phyloP scores from a whole-genome alignment of 1,140 invertebrate species.

The Heliconius himera region DNA sequence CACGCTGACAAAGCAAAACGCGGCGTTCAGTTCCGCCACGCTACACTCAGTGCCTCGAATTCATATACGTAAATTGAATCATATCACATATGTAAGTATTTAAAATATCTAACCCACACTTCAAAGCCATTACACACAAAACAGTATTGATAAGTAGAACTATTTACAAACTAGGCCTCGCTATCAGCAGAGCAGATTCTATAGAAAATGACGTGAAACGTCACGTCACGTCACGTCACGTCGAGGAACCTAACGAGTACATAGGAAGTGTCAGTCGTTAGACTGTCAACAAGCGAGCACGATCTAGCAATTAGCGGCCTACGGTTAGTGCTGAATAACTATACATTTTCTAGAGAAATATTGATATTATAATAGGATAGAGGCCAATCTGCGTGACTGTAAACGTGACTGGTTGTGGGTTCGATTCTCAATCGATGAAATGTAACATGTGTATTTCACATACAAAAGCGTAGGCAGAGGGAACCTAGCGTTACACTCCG shows the following conservation, averaged over 20 bases:
- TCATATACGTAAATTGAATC: too few relatives aligned
- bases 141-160: not conserved
- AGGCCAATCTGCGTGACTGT: too few relatives aligned
- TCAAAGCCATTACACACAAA: not conserved
- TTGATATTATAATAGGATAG: not conserved
- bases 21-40: too few relatives aligned
- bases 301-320: constrained; percentile 23
- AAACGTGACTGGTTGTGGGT: too few relatives aligned
- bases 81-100: too few relatives aligned
- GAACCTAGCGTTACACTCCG: not conserved
- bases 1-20: too few relatives aligned
- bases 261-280: constrained; percentile 25
- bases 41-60: too few relatives aligned
- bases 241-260: not conserved
- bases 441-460: not conserved
- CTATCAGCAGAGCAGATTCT: not conserved
- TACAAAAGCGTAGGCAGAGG: not conserved
- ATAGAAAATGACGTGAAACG: constrained; percentile 8
- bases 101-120: not conserved
- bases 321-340: not conserved
- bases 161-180: not conserved
- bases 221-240: not conserved
- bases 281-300: constrained; percentile 25
- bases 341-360: not conserved
- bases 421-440: too few relatives aligned